Conservation (phyloP, 1,140 invertebrate genomes). For the Bombus superbus region DNA sequence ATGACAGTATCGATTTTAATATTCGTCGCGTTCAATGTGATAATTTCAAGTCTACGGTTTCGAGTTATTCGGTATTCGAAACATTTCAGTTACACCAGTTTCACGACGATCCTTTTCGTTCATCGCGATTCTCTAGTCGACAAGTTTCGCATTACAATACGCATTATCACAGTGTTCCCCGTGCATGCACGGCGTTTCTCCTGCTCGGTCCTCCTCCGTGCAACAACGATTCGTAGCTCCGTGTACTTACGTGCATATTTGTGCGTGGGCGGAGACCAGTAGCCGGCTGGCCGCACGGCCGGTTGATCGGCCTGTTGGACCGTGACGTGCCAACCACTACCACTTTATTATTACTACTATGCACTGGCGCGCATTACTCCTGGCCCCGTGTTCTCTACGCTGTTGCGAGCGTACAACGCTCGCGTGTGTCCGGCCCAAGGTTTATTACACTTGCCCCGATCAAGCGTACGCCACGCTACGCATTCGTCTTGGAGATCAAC, state of each 20-base stretch:
- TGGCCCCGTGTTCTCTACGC: constrained; percentile 7
- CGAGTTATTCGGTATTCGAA: too few relatives aligned
- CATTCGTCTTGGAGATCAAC: constrained; percentile 53
- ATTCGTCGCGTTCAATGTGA: too few relatives aligned
- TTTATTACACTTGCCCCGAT: constrained; percentile 74
- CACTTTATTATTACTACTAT: constrained; percentile 78
- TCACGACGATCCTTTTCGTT: not conserved
- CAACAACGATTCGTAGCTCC: not conserved
- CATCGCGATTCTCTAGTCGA: not conserved
- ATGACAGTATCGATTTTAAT: too few relatives aligned
- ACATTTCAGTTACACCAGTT: not conserved
- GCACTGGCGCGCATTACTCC: constrained; percentile 69
- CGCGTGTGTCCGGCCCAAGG: constrained; percentile 53
- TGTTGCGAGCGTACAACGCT: not conserved
- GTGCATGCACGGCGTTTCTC: not conserved
- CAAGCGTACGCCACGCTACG: constrained; percentile 70
- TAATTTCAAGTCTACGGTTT: too few relatives aligned
- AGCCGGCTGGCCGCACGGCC: constrained; percentile 74
- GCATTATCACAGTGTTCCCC: not conserved
- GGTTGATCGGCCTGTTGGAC: constrained; percentile 80
- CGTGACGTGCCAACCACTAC: constrained; percentile 79
- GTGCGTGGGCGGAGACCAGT: constrained; percentile 79
- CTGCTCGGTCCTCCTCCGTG: not conserved
- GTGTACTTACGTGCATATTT: constrained; percentile 44
- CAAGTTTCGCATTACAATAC: not conserved